Evolutionary conservation across 2,113 vertebrate genomes (phyloP), one percentile per base, ranked within the genome.

Genomic region (Isurus oxyrinchus): DNA sequence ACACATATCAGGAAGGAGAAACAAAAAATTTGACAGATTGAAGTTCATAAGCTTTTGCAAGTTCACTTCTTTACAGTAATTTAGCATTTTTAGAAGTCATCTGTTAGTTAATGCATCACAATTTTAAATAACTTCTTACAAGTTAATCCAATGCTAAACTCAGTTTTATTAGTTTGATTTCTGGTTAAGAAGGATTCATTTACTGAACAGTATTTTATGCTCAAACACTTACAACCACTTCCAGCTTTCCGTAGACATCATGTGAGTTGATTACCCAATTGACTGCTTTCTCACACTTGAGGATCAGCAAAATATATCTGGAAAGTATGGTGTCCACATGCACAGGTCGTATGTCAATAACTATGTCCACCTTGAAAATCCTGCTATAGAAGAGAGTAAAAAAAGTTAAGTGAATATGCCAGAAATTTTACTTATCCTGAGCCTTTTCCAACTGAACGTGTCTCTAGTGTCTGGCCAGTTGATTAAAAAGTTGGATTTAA

Each of bases 301-400:
- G 98, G 97, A 99, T 97, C 97, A 99, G 97, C 63, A 98, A 97
- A 0, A 99, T 96, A 94, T 99, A 97, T 91, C 98, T 98, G 96
- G 98, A 97, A 97, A 99, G 97, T 13, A 96, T 98, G 66, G 96
- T 61, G 16, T 98, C 98, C 44, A 98, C 98, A 63, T 97, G 98
- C 97, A 98, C 97, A 96, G 99, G 99, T 97, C 98, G 98, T 93
- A 99, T 97, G 97, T 99, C 99, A 97, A 99, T 98, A 0, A 98
- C 98, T 97, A 99, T 99, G 96, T 99, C 99, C 98, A 99, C 99
- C 98, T 99, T 99, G 98, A 99, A 99, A 97, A 98, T 98, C 96
- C 99, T 99, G 97, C 14, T 94, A 96, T 97, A 97, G 97, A 98
- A 98, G 98, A 98, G 96, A 97, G 97, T 79, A 96, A 98, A 96